These are phyloP conservation scores for Trypoxylon attenuatum DNA, from an alignment of 2,888 invertebrate genomes.

Conservation along the genomic window DNA sequence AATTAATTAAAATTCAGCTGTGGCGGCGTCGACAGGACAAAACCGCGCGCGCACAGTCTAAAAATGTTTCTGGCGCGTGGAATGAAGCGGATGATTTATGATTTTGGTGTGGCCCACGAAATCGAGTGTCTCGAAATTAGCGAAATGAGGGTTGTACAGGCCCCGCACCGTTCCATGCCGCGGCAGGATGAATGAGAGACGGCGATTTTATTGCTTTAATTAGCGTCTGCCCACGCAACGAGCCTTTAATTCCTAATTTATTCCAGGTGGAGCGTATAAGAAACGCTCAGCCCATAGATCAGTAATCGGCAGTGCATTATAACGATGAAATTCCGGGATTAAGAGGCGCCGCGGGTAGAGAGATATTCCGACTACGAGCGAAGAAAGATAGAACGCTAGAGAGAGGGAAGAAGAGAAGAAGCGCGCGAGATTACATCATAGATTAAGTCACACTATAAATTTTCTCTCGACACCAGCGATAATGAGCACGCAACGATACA, in stretches of 20 bases:
- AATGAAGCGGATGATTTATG: too few species aligned
- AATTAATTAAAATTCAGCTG: too few species aligned
- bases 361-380: neutral
- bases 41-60: too few species aligned
- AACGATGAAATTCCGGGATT: constrained; percentile 60
- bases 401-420: constrained; percentile 29
- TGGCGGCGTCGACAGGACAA: too few species aligned
- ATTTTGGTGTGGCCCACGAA: too few species aligned
- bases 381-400: neutral
- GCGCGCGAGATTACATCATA: constrained; percentile 55
- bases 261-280: constrained; percentile 12
- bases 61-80: too few species aligned
- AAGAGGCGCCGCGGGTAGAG: constrained; percentile 46
- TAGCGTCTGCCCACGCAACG: neutral
- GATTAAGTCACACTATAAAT: constrained; percentile 56
- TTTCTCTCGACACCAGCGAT: constrained; percentile 47
- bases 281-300: constrained; percentile 34
- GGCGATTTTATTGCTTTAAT: neutral
- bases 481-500: constrained; percentile 53
- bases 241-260: constrained; percentile 19
- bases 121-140: too few species aligned
- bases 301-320: constrained; percentile 56
- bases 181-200: neutral
- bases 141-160: too few species aligned
- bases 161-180: too few species aligned